Evolutionary conservation across 2,797 vertebrate species (phyloP).

Genomic region (Rhabdomys pumilio): DNA sequence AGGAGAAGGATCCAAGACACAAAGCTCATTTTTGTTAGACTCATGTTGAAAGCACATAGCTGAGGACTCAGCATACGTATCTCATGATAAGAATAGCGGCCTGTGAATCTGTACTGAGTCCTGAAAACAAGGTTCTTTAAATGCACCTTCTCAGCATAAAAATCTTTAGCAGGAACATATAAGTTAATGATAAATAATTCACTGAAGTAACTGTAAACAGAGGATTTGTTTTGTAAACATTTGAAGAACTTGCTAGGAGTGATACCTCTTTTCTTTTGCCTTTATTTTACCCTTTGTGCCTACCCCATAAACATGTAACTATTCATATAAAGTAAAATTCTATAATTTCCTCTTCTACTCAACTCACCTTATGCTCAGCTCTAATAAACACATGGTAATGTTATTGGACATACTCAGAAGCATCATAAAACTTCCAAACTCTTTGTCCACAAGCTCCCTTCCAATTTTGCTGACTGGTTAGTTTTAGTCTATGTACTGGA

Average conservation of each 20-base stretch:
- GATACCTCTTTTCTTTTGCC: background rate
- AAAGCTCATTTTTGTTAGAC: conserved; percentile 69
- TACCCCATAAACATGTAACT: background rate
- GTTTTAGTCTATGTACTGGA: background rate
- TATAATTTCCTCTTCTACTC: background rate
- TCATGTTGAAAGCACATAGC: conserved; percentile 18
- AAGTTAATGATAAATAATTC: background rate
- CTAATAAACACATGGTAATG: background rate
- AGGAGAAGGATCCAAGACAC: conserved; percentile 49
- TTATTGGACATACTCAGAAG: background rate
- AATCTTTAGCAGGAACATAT: background rate
- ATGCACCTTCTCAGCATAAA: background rate
- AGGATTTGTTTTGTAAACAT: background rate
- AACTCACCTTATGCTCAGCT: background rate
- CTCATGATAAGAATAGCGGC: conserved; percentile 15
- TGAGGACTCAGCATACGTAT: conserved; percentile 11
- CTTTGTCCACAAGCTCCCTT: background rate
- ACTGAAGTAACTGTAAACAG: background rate
- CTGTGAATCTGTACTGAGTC: background rate
- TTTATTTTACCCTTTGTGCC: background rate
- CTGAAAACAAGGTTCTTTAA: background rate
- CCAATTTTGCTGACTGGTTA: background rate
- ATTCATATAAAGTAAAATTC: conserved; percentile 4
- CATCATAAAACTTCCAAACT: background rate
- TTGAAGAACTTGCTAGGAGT: conserved; percentile 2